Conservation (phyloP, 1,140 invertebrate genomes). For the Cyclargus thomasi region DNA sequence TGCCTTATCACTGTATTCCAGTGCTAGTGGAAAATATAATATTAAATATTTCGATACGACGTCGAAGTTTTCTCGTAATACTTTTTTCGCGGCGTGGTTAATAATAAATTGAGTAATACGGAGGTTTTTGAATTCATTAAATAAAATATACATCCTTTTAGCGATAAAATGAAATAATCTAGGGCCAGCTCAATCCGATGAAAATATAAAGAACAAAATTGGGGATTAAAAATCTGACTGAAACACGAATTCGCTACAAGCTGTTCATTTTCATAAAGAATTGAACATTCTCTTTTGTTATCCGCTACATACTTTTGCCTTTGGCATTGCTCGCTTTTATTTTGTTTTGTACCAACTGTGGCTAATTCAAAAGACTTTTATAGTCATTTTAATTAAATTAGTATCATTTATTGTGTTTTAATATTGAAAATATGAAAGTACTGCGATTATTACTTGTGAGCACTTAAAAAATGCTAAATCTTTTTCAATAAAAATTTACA, state of each 20-base stretch:
- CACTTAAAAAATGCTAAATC: too few relatives aligned
- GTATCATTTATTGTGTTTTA: too few relatives aligned
- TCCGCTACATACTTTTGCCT: neutral
- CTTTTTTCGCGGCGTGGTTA: conserved; percentile 4
- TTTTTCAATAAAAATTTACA: too few relatives aligned
- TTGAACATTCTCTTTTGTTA: neutral
- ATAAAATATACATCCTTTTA: conserved; percentile 9
- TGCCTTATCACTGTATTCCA: conserved; percentile 6
- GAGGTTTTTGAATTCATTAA: conserved; percentile 9
- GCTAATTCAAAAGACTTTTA: too few relatives aligned
- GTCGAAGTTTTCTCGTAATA: neutral
- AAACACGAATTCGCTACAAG: neutral
- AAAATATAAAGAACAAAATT: conserved; percentile 4
- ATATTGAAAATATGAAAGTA: too few relatives aligned
- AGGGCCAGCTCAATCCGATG: neutral
- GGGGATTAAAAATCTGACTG: neutral
- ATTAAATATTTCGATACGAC: neutral
- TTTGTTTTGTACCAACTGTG: neutral
- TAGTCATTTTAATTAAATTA: too few relatives aligned
- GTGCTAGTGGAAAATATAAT: neutral
- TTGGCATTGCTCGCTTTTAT: neutral
- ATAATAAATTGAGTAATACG: conserved; percentile 9
- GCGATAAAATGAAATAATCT: neutral
- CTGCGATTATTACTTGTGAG: too few relatives aligned
- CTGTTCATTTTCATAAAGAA: conserved; percentile 1